These are phyloP conservation scores for Druon quercuslanigerum DNA, from an alignment of 1,140 invertebrate genomes.

Conservation along the genomic window DNA sequence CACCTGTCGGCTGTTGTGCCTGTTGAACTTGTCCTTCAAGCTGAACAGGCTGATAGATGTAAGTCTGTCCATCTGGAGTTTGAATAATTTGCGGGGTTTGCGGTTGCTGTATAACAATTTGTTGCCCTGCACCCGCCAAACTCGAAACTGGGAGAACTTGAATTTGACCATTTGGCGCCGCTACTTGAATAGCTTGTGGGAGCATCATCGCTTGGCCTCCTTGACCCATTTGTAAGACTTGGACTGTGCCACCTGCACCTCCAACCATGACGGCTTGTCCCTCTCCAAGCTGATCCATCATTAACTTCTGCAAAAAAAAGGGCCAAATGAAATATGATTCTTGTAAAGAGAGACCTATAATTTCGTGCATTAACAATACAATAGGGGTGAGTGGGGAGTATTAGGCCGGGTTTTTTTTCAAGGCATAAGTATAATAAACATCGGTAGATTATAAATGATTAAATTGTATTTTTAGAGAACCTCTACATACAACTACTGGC, in stretches of 20 bases:
- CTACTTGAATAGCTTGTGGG: constrained; percentile 80
- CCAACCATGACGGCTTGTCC: constrained; percentile 74
- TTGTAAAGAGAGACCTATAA: constrained; percentile 22
- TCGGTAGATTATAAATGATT: too few relatives aligned
- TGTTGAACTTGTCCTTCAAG: constrained; percentile 79
- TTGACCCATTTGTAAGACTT: constrained; percentile 75
- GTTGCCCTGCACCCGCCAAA: constrained; percentile 76
- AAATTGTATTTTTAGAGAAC: too few relatives aligned
- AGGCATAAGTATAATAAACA: too few relatives aligned
- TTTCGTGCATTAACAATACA: too few relatives aligned
- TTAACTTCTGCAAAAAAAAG: constrained; percentile 34
- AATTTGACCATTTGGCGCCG: constrained; percentile 79
- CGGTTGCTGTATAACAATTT: constrained; percentile 78
- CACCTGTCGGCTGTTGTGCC: constrained; percentile 79
- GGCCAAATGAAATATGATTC: neutral
- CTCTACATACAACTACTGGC: too few relatives aligned
- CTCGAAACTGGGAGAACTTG: constrained; percentile 81
- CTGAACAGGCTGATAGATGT: constrained; percentile 90
- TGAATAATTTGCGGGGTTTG: constrained; percentile 90
- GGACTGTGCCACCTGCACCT: constrained; percentile 70
- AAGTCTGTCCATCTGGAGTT: constrained; percentile 94
- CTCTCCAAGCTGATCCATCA: constrained; percentile 74
- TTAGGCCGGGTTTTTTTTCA: too few relatives aligned
- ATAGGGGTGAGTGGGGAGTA: too few relatives aligned
- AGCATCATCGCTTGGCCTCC: constrained; percentile 75